Conservation (phyloP, 2,113 vertebrate species). For the Sula dactylatra region DNA sequence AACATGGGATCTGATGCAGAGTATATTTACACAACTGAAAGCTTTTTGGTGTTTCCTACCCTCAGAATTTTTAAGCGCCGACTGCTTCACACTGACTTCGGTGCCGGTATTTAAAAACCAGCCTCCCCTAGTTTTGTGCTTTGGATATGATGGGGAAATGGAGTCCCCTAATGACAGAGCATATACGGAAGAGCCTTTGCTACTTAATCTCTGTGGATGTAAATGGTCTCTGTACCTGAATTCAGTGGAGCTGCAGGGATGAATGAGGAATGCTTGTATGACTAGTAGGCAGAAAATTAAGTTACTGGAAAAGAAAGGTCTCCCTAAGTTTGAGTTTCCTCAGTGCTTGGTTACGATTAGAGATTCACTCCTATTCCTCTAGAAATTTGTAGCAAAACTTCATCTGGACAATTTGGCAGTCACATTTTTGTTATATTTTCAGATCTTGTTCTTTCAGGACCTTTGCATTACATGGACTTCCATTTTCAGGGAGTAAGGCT, state of each 20-base stretch:
- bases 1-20: neutral
- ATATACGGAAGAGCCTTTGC: neutral
- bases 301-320: neutral
- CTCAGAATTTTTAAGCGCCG: neutral
- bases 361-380: neutral
- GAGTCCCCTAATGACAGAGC: neutral
- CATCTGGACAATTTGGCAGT: neutral
- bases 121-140: neutral
- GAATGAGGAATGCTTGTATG: neutral
- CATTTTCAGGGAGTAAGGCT: neutral
- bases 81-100: neutral
- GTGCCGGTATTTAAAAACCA: neutral
- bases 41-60: neutral
- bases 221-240: neutral
- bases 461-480: neutral
- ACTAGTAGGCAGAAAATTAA: neutral
- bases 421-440: neutral
- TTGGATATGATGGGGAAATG: neutral
- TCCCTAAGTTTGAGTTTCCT: neutral
- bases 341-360: neutral
- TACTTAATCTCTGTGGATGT: neutral
- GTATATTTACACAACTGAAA: neutral
- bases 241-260: neutral
- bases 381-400: neutral
- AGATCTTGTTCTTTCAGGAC: neutral